Evolutionary conservation across 2,888 invertebrate species (phyloP).

Genomic region (Papilio protenor): DNA sequence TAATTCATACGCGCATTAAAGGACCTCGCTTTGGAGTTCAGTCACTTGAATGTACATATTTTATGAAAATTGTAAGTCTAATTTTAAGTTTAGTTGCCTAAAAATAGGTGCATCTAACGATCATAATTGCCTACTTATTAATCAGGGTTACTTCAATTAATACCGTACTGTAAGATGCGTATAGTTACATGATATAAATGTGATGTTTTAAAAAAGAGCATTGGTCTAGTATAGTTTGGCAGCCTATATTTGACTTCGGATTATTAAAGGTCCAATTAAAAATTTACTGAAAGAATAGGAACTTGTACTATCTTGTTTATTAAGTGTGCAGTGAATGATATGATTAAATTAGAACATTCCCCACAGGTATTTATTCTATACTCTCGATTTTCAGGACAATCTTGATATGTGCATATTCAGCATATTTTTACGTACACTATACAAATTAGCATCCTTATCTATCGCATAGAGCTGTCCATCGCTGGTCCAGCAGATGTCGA

Average conservation of each 20-base stretch:
- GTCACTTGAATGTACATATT: neutral
- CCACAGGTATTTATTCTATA: neutral
- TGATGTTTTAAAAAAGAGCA: neutral
- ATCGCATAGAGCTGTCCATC: slow-evolving; percentile 76
- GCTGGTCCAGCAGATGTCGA: slow-evolving; percentile 68
- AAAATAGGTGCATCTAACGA: neutral
- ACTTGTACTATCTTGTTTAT: neutral
- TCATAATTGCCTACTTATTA: neutral
- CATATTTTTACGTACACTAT: slow-evolving; percentile 61
- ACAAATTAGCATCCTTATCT: slow-evolving; percentile 66
- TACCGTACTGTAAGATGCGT: neutral
- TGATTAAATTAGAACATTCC: neutral
- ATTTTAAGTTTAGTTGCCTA: neutral
- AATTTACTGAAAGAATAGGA: neutral
- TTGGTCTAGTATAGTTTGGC: neutral
- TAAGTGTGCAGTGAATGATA: neutral
- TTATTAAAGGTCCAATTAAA: neutral
- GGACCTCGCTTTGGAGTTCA: neutral
- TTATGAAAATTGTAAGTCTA: neutral
- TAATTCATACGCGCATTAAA: no score
- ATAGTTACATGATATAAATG: neutral
- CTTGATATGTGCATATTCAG: neutral
- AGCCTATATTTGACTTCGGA: neutral
- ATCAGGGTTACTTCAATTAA: neutral
- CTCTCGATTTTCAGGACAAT: neutral